A percentile compares a stretch with the other conserved stretches of the same genome.
Evolutionary conservation across 2,113 vertebrate genomes (phyloP).

Genomic region (Grammomys dolichurus): DNA sequence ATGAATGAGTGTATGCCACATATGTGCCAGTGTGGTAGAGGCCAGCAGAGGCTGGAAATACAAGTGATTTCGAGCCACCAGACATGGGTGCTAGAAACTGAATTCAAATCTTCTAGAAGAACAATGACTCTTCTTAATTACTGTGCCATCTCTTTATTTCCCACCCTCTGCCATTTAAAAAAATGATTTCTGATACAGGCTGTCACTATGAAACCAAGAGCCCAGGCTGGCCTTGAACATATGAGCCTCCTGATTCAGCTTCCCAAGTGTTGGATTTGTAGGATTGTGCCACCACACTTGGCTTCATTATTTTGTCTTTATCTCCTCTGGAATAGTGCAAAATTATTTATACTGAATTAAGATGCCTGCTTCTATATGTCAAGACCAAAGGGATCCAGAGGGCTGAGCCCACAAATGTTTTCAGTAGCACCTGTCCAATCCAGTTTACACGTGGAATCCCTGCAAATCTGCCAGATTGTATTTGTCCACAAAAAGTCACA

Average conservation of each 20-base stretch:
- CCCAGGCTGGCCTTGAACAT: neutral
- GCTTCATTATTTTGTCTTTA: slow-evolving; percentile 36
- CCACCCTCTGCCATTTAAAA: neutral
- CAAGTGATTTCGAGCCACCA: neutral
- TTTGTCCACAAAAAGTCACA: slow-evolving; percentile 27
- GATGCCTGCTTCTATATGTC: neutral
- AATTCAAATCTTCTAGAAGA: neutral
- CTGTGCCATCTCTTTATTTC: neutral
- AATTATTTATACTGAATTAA: slow-evolving; percentile 47
- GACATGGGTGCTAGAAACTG: neutral
- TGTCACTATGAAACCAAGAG: neutral
- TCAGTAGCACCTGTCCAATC: slow-evolving; percentile 23
- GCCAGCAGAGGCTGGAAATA: neutral
- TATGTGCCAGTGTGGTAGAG: neutral
- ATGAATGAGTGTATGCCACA: too few relatives aligned
- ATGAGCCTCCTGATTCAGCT: neutral
- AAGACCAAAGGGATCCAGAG: neutral
- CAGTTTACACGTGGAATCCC: neutral
- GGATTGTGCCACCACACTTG: neutral
- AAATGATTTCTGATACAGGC: neutral
- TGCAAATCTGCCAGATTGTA: neutral
- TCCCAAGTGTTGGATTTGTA: neutral
- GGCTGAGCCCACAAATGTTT: neutral
- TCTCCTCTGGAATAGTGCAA: slow-evolving; percentile 18
- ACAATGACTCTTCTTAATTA: neutral